Evolutionary conservation across 2,888 invertebrate species (phyloP), one percentile per base, ranked within the genome.

Genomic region (Eupithecia subumbrata): DNA sequence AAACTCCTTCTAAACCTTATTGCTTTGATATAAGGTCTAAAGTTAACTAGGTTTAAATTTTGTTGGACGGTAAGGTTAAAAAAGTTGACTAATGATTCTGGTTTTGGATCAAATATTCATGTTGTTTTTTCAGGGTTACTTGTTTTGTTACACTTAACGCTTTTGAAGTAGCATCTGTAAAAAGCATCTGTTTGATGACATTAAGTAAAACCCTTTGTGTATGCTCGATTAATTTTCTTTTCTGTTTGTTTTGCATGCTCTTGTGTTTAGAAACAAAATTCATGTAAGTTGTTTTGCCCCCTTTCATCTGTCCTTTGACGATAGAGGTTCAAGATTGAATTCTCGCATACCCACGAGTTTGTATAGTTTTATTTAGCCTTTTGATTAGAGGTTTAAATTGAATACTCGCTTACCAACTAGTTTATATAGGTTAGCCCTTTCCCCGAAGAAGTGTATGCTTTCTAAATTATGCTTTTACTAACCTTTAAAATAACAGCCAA

Each of bases 51-150:
- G 2, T 52, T 80, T 88, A 0, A 25, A 12, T 34, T 45, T 43
- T 70, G 64, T 25, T n/a, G 34, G 69, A 63, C 73, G 43, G 72
- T 82, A 77, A 83, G 83, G 25, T 45, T 91, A 93, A 94, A 94
- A 92, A 94, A 91, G 84, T 92, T 94, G 94, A 95, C 94, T 94
- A 95, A 95, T 94, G 95, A 94, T 92, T 93, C 91, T 92, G 91
- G 94, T 94, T 92, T 91, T 85, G 89, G 89, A 93, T 94, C 94
- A 92, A 92, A 94, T 91, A 94, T 94, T 94, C 94, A 93, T 93
- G 88, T 86, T 86, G 88, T 91, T 92, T 92, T 91, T 92, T 90
- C 82, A 75, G 75, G 81, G 82, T 84, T 85, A 88, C 89, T 87
- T 88, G 91, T 93, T 93, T 94, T 94, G 94, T 92, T 92, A 91